A percentile compares a stretch with the other conserved stretches of the same genome.
Evolutionary conservation across 2,888 invertebrate genomes (phyloP).

Genomic region (Ganaspis brasiliensis): DNA sequence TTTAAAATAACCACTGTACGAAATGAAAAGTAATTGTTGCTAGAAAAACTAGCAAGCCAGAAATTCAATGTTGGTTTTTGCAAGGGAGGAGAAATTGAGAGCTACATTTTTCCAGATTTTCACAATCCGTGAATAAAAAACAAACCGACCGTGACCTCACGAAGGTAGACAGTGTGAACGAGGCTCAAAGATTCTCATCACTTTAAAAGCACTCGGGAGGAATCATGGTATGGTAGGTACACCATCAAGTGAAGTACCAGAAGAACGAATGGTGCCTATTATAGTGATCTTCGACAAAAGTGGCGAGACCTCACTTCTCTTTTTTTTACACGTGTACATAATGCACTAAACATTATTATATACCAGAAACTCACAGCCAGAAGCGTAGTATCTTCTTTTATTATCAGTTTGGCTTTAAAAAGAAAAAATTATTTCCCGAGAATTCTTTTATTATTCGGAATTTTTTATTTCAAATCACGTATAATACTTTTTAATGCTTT

Average conservation of each 20-base stretch:
- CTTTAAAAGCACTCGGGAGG: slow-evolving; percentile 64
- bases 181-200: slow-evolving; percentile 63
- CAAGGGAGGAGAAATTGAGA: not conserved
- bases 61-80: not conserved
- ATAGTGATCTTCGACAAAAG: slow-evolving; percentile 62
- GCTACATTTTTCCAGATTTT: slow-evolving; percentile 14
- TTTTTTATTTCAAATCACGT: too few species aligned
- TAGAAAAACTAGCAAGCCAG: not conserved
- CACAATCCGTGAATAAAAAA: slow-evolving; percentile 25
- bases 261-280: slow-evolving; percentile 58
- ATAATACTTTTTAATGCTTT: too few species aligned
- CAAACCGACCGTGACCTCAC: slow-evolving; percentile 21
- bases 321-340: not conserved
- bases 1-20: too few species aligned
- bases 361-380: not conserved
- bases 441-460: not conserved
- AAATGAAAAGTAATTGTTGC: not conserved
- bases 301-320: slow-evolving; percentile 39
- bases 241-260: slow-evolving; percentile 49
- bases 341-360: slow-evolving; percentile 1
- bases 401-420: not conserved
- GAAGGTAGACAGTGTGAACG: slow-evolving; percentile 36
- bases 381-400: not conserved
- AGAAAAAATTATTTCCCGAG: not conserved
- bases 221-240: slow-evolving; percentile 45